These are phyloP conservation scores for Oncopodura yosiiana DNA, from an alignment of 1,140 invertebrate genomes.

Conservation along the genomic window DNA sequence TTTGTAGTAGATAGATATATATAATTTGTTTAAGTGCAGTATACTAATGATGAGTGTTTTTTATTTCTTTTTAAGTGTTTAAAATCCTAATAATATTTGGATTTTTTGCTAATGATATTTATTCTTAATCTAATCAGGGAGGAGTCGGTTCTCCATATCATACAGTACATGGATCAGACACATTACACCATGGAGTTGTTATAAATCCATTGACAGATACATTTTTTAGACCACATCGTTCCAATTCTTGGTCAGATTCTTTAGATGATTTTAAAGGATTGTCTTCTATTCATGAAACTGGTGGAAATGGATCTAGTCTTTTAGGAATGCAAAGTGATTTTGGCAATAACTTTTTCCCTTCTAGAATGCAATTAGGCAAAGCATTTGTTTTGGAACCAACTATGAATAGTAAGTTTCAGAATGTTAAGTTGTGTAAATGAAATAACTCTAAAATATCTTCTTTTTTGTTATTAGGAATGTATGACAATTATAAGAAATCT, in stretches of 20 bases:
- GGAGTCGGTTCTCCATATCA: slow-evolving; percentile 77
- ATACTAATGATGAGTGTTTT: not conserved
- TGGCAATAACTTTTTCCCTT: not conserved
- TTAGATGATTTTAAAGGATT: slow-evolving; percentile 54
- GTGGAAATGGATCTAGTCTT: not conserved
- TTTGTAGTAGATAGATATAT: not conserved
- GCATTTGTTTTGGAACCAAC: slow-evolving; percentile 19
- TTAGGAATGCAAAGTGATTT: not conserved
- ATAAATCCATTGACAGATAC: slow-evolving; percentile 27
- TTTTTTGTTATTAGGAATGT: slow-evolving; percentile 44
- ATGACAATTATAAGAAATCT: slow-evolving; percentile 73
- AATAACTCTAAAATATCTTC: not conserved
- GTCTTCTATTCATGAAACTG: slow-evolving; percentile 8
- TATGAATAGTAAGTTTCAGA: slow-evolving; percentile 26
- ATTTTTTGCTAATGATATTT: too few species aligned
- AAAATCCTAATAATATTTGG: not conserved
- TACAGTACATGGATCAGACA: slow-evolving; percentile 76
- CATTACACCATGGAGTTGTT: slow-evolving; percentile 52
- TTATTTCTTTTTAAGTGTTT: not conserved
- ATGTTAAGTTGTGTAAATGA: too few species aligned
- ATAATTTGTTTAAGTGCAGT: not conserved
- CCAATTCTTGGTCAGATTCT: slow-evolving; percentile 80
- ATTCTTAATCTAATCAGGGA: slow-evolving; percentile 35
- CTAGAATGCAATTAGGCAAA: not conserved
- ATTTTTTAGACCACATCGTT: slow-evolving; percentile 51